These are phyloP conservation scores for Sminthurinus aureus DNA, from an alignment of 2,888 invertebrate genomes.

Conservation along the genomic window DNA sequence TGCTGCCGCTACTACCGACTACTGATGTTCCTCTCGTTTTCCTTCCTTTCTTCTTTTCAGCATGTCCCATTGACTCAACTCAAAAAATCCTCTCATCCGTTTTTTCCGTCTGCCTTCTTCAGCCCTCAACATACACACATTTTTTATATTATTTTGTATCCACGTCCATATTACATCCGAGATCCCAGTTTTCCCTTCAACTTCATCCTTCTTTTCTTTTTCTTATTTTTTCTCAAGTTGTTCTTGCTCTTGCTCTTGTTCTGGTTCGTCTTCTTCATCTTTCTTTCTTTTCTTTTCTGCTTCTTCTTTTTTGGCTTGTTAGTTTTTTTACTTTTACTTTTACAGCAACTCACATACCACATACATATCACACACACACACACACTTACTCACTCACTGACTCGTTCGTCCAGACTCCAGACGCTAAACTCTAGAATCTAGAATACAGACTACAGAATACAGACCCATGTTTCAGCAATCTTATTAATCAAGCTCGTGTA, in stretches of 20 bases:
- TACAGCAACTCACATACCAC: too few relatives aligned
- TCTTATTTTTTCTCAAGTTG: not conserved
- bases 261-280: too few relatives aligned
- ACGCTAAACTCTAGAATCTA: not conserved
- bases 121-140: not conserved
- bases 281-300: too few relatives aligned
- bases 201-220: not conserved
- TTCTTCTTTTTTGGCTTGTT: too few relatives aligned
- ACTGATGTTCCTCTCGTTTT: too few relatives aligned
- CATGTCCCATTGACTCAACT: conserved; percentile 3
- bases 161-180: not conserved
- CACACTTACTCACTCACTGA: too few relatives aligned
- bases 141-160: not conserved
- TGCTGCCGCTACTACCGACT: too few relatives aligned
- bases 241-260: too few relatives aligned
- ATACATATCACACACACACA: too few relatives aligned
- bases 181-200: not conserved
- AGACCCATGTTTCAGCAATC: not conserved
- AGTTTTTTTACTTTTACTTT: too few relatives aligned
- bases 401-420: not conserved
- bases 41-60: not conserved
- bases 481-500: not conserved
- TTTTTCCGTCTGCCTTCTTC: not conserved
- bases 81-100: not conserved
- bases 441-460: too few relatives aligned